Evolutionary conservation across 2,888 invertebrate species (phyloP).

Genomic region (Synanthedon formicaeformis): DNA sequence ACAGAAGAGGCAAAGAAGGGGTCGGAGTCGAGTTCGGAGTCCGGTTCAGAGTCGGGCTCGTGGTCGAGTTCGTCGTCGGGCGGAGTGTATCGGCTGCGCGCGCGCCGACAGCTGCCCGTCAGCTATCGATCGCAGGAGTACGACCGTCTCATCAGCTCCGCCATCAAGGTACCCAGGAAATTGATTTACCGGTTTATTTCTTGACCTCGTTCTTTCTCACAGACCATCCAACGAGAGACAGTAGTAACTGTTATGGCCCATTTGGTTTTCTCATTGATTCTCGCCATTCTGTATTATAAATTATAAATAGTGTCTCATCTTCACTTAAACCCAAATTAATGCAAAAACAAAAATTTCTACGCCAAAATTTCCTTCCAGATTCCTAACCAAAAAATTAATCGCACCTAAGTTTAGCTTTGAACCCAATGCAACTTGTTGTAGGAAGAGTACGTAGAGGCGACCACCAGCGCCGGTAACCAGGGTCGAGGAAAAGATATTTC

Average conservation of each 20-base stretch:
- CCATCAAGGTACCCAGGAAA: conserved; percentile 72
- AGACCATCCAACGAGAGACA: too few species aligned
- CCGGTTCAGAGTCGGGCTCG: conserved; percentile 19
- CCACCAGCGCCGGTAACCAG: conserved; percentile 82
- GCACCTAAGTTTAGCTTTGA: background rate
- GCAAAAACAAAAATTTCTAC: too few species aligned
- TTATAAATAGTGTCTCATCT: too few species aligned
- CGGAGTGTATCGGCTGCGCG: conserved; percentile 83
- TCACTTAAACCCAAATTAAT: too few species aligned
- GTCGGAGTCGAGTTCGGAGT: conserved; percentile 13
- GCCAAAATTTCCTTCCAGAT: too few species aligned
- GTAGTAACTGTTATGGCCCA: too few species aligned
- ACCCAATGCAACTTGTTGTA: conserved; percentile 19
- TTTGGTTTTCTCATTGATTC: too few species aligned
- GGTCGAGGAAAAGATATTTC: conserved; percentile 92
- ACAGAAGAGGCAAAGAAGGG: too few species aligned
- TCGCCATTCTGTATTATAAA: too few species aligned
- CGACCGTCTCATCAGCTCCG: conserved; percentile 95
- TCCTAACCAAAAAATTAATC: too few species aligned
- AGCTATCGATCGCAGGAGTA: conserved; percentile 92
- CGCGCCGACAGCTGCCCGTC: conserved; percentile 82
- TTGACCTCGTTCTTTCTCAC: too few species aligned
- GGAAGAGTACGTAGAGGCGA: conserved; percentile 81
- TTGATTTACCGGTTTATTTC: too few species aligned
- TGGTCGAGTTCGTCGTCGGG: conserved; percentile 72